A percentile compares a stretch with the other conserved stretches of the same genome.
These are phyloP conservation scores for Digitonthophagus gazella DNA, from an alignment of 2,888 invertebrate species.

Conservation along the genomic window DNA sequence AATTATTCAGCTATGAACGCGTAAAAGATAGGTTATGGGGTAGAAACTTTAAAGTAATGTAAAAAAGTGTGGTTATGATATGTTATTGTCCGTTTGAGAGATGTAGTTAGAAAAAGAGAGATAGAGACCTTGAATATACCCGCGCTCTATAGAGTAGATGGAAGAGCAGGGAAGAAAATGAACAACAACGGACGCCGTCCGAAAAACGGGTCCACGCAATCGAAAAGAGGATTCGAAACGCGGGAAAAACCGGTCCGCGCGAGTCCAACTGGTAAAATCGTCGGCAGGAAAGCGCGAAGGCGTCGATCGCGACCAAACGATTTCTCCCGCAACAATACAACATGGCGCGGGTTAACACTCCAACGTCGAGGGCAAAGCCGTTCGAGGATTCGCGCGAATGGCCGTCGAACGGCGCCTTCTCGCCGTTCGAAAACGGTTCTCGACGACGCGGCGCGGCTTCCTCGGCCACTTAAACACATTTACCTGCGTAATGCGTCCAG, in stretches of 20 bases:
- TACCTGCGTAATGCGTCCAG: slow-evolving; percentile 52
- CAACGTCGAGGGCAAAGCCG: slow-evolving; percentile 49
- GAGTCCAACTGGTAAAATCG: too few relatives aligned
- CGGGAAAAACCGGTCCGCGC: too few relatives aligned
- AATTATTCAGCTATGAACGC: not conserved
- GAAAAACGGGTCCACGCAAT: slow-evolving; percentile 39
- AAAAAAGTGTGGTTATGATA: slow-evolving; percentile 11
- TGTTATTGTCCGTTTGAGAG: slow-evolving; percentile 24
- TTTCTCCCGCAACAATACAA: slow-evolving; percentile 62
- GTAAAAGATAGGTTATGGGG: not conserved
- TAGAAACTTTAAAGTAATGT: not conserved
- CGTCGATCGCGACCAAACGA: slow-evolving; percentile 38
- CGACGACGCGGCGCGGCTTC: slow-evolving; percentile 5
- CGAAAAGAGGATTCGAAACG: slow-evolving; percentile 51
- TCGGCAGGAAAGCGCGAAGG: slow-evolving; percentile 39
- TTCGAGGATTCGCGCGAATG: slow-evolving; percentile 36
- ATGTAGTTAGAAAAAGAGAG: slow-evolving; percentile 24
- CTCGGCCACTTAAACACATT: slow-evolving; percentile 30
- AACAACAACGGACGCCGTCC: slow-evolving; percentile 45
- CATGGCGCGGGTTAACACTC: slow-evolving; percentile 67
- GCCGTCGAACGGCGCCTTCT: slow-evolving; percentile 20
- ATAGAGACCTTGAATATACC: slow-evolving; percentile 41
- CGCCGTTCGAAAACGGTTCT: not conserved
- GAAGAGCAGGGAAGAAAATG: slow-evolving; percentile 39
- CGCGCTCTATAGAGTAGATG: slow-evolving; percentile 36